Evolutionary conservation across 2,888 invertebrate genomes (phyloP).

Genomic region (Pecten maximus): DNA sequence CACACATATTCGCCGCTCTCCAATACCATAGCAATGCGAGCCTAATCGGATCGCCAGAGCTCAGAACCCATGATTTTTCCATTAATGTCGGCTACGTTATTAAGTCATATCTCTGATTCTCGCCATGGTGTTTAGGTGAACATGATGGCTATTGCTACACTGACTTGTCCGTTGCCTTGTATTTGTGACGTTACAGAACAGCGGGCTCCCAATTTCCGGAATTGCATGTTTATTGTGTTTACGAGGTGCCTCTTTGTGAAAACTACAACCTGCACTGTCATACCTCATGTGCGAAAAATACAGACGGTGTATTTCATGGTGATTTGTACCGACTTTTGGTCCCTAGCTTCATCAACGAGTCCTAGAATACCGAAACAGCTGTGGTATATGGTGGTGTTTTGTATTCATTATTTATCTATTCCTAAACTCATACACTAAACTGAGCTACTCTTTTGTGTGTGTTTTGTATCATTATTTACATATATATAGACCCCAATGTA

Average conservation of each 20-base stretch:
- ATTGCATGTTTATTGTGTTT: neutral
- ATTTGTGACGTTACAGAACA: neutral
- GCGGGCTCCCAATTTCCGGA: neutral
- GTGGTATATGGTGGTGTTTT: too few relatives aligned
- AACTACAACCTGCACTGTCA: neutral
- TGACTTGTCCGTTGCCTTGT: neutral
- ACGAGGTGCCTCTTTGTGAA: neutral
- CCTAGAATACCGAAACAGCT: too few relatives aligned
- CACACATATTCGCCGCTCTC: neutral
- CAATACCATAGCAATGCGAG: neutral
- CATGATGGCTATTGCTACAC: neutral
- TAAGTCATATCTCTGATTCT: constrained; percentile 6
- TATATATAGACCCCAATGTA: too few relatives aligned
- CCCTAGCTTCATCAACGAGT: too few relatives aligned
- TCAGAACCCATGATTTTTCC: neutral
- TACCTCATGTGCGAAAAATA: neutral
- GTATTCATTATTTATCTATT: too few relatives aligned
- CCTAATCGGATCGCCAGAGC: neutral
- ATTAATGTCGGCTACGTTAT: neutral
- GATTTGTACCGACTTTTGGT: too few relatives aligned
- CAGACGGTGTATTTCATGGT: too few relatives aligned
- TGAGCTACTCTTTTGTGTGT: too few relatives aligned
- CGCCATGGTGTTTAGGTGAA: neutral
- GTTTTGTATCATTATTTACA: too few relatives aligned
- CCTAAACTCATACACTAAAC: too few relatives aligned